Base-by-base conservation (phyloP, 2,113 vertebrate genomes). In the Piprites chloris region DNA sequence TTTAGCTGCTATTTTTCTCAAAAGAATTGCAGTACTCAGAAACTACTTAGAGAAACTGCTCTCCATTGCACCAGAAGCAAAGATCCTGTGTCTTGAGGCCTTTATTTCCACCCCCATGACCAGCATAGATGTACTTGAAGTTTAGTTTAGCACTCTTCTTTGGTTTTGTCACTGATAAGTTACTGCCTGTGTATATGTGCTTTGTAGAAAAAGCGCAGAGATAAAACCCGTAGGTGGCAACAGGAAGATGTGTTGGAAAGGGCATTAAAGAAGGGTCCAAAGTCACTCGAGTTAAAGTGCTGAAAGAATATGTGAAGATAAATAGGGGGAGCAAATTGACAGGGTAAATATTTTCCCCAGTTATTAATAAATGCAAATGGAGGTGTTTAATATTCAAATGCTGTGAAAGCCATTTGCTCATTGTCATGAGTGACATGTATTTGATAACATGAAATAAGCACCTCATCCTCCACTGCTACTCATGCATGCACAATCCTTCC, bases 381-480 rank as follows among this genome's bases (percentile, higher is more conserved):
- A 77, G 3, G 5, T 72, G 16, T 79, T 95, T 76, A 87, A 62
- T 50, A 65, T 76, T 65, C 53, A 89, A 68, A 66, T 73, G 6
- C 21, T 68, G 37, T 65, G 53, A 79, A 83, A 85, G n/a, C 28
- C 53, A 76, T 76, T 95, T 94, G n/a, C n/a, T 77, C 41, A 12
- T 76, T 89, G 90, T 90, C 71, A 73, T 90, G 82, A 91, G 22
- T 44, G 41, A 41, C 59, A 62, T 90, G 66, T 85, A 76, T 87
- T 96, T 85, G 74, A 80, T 87, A 91, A 85, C 56, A 76, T 0
- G 6, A 90, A 94, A 88, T 85, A 96, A 80, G n/a, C 59, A 80
- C 63, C 46, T 96, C 79, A 47, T 90, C 83, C 35, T 88, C 37
- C 26, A 76, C 88, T 0, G 1, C 90, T 94, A 83, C 78, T 96